Percentiles rank a stretch among this genome's conserved stretches.
These are phyloP conservation scores for Tortrix viridana DNA, from an alignment of 2,888 invertebrate genomes.

Conservation along the genomic window DNA sequence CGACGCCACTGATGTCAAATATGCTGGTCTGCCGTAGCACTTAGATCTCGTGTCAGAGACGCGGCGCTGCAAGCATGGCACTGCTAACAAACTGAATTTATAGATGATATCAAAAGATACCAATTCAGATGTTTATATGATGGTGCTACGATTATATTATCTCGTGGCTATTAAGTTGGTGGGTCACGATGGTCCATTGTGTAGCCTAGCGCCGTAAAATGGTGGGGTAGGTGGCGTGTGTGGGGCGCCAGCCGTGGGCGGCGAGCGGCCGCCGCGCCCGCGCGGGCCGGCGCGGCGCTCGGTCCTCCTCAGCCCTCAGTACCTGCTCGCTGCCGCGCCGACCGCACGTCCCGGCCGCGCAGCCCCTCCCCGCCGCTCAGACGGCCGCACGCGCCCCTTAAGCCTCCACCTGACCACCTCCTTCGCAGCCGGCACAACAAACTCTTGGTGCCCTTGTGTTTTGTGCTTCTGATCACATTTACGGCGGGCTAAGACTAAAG, in stretches of 20 bases:
- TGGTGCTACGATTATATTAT: no score
- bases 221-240: conserved; percentile 69
- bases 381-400: conserved; percentile 45
- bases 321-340: conserved; percentile 69
- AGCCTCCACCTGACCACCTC: conserved; percentile 35
- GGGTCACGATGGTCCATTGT: conserved; percentile 34
- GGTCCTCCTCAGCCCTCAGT: conserved; percentile 56
- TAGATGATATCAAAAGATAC: no score
- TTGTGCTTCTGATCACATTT: conserved; percentile 57
- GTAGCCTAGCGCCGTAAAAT: conserved; percentile 44
- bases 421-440: conserved; percentile 66
- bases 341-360: conserved; percentile 70
- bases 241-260: conserved; percentile 53
- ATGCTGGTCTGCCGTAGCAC: no score
- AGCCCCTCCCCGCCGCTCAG: conserved; percentile 46
- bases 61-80: no score
- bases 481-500: conserved; percentile 46
- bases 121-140: no score
- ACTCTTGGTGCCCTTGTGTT: conserved; percentile 58
- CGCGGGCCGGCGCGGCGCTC: conserved; percentile 33
- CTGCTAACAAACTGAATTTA: no score
- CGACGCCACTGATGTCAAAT: no score
- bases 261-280: conserved; percentile 39
- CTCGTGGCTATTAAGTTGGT: not conserved
- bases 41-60: no score